phyloP scores from a whole-genome alignment of 2,113 vertebrate species.

The Ailurus styani region DNA sequence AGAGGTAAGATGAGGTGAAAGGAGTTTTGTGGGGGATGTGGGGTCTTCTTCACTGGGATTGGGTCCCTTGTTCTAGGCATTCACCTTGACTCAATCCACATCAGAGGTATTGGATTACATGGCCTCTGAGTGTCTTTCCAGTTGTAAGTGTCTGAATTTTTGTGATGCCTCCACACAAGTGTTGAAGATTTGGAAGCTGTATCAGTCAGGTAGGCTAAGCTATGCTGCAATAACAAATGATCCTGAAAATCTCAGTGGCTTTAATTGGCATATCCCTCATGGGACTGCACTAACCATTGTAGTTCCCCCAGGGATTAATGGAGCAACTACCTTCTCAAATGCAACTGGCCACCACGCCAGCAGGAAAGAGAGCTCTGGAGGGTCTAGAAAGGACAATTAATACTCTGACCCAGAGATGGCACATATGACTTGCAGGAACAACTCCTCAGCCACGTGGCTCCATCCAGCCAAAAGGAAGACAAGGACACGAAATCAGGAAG shows the following conservation, averaged over 20 bases:
- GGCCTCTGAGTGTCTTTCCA: neutral
- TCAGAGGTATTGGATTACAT: neutral
- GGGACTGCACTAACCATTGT: neutral
- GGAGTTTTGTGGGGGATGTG: neutral
- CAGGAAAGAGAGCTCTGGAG: neutral
- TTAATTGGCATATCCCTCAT: neutral
- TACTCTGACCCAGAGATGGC: neutral
- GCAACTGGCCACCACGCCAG: neutral
- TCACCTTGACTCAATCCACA: neutral
- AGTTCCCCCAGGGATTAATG: neutral
- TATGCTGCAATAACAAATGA: neutral
- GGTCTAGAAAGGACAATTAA: neutral
- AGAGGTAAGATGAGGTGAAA: neutral
- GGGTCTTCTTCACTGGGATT: neutral
- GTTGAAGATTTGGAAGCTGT: neutral
- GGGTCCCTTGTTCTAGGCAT: neutral
- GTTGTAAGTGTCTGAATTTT: neutral
- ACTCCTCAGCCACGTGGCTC: neutral
- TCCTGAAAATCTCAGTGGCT: neutral
- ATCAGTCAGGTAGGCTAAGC: neutral
- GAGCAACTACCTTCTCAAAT: neutral
- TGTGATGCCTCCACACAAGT: neutral
- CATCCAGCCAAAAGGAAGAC: neutral
- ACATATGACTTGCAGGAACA: neutral
- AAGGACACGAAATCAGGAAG: neutral